These are phyloP conservation scores for Tryphoninae sp. DNA, from an alignment of 2,888 invertebrate genomes.

Conservation along the genomic window DNA sequence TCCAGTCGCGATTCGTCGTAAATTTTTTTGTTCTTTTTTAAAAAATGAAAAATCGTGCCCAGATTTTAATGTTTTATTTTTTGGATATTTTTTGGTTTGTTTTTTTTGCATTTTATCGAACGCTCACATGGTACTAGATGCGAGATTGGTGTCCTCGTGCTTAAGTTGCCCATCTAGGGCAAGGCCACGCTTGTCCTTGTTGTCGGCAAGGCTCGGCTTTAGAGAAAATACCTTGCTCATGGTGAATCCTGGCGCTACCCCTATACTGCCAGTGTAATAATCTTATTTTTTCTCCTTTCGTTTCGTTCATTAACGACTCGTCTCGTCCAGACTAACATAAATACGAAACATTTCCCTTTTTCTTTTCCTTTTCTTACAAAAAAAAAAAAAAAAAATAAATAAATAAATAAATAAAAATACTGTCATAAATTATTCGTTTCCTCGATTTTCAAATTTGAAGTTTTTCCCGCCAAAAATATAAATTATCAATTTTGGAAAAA, in stretches of 20 bases:
- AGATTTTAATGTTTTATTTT: constrained; percentile 58
- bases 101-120: constrained; percentile 61
- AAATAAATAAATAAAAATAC: not conserved
- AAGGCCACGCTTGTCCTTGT: constrained; percentile 92
- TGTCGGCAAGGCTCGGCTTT: constrained; percentile 90
- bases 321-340: constrained; percentile 34
- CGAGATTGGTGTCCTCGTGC: constrained; percentile 94
- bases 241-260: constrained; percentile 92
- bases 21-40: constrained; percentile 43
- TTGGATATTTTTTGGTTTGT: constrained; percentile 4
- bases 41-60: constrained; percentile 67
- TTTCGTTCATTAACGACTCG: constrained; percentile 57
- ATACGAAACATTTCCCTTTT: not conserved
- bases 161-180: constrained; percentile 93
- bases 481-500: not conserved
- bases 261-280: constrained; percentile 85
- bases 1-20: constrained; percentile 63
- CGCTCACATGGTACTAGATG: constrained; percentile 92
- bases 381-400: not conserved
- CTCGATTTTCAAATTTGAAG: not conserved
- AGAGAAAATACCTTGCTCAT: constrained; percentile 92
- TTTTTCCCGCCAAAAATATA: not conserved
- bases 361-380: not conserved
- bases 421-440: too few species aligned
- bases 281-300: constrained; percentile 78